phyloP scores from a whole-genome alignment of 1,140 invertebrate genomes.

The Campoletis sonorensis region DNA sequence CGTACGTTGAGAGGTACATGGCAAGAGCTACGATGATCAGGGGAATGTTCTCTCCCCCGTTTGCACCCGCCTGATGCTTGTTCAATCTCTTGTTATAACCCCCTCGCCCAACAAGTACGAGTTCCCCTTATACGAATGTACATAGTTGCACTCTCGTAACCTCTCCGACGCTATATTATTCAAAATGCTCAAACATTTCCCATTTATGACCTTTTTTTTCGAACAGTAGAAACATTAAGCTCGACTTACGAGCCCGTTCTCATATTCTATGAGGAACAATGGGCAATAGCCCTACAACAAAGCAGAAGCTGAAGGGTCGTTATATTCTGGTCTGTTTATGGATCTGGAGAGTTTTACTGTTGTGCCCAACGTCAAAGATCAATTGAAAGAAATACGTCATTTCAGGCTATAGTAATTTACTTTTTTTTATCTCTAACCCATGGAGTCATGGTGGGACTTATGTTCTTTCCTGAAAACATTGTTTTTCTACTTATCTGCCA shows the following conservation, averaged over 20 bases:
- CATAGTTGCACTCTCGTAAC: constrained; percentile 6
- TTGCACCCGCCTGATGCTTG: constrained; percentile 35
- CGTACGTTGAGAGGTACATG: constrained; percentile 28
- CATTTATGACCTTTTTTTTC: constrained; percentile 45
- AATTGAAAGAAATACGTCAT: no score
- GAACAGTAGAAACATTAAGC: constrained; percentile 17
- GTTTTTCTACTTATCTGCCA: no score
- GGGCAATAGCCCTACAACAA: background rate
- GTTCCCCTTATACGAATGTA: background rate
- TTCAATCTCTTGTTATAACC: constrained; percentile 28
- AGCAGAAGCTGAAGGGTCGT: background rate
- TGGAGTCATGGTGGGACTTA: no score
- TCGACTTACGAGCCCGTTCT: constrained; percentile 41
- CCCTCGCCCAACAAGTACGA: background rate
- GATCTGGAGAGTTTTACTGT: background rate
- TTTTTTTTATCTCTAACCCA: no score
- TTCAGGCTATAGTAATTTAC: no score
- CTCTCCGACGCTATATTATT: background rate
- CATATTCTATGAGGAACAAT: constrained; percentile 44
- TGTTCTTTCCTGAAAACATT: no score
- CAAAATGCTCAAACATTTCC: constrained; percentile 37
- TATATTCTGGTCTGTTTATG: background rate
- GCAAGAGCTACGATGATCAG: constrained; percentile 31
- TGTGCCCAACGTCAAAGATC: no score
- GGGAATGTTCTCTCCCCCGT: constrained; percentile 45